These are phyloP conservation scores for Anthopleura sola DNA, from an alignment of 64 coral and sea anemone genomes.

Conservation along the genomic window DNA sequence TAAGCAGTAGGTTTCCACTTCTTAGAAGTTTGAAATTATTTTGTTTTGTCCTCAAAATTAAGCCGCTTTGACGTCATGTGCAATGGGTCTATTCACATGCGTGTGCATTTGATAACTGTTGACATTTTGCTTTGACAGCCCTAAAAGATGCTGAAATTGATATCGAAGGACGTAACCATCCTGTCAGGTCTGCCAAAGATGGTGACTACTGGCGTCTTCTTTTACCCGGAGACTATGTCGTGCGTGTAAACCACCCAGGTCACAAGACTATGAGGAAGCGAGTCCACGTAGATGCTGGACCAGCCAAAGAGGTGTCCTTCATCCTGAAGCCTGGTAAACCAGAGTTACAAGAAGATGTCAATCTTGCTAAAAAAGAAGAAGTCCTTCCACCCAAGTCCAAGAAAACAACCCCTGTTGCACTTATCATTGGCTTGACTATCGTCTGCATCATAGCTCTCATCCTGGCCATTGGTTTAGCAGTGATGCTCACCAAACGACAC, in stretches of 20 bases:
- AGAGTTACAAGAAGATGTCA: not conserved
- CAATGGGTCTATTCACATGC: too few relatives aligned
- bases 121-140: slow-evolving; percentile 21
- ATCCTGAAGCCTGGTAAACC: slow-evolving; percentile 16
- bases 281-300: slow-evolving; percentile 19
- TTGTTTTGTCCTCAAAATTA: too few relatives aligned
- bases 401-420: slow-evolving; percentile 38
- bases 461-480: slow-evolving; percentile 53
- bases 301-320: slow-evolving; percentile 9
- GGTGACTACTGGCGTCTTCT: slow-evolving; percentile 92
- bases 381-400: slow-evolving; percentile 29
- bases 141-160: slow-evolving; percentile 61
- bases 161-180: slow-evolving; percentile 34
- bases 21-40: too few relatives aligned
- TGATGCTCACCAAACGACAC: slow-evolving; percentile 61
- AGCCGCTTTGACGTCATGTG: too few relatives aligned
- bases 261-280: slow-evolving; percentile 36
- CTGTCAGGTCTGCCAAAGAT: slow-evolving; percentile 66
- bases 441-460: slow-evolving; percentile 63
- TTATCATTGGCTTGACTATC: slow-evolving; percentile 63
- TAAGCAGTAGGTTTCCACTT: too few relatives aligned
- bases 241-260: slow-evolving; percentile 41
- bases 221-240: slow-evolving; percentile 35
- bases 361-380: slow-evolving; percentile 24
- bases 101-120: not conserved